Evolutionary conservation across 2,797 vertebrate genomes (phyloP).

Genomic region (Gallinago nigripennis): DNA sequence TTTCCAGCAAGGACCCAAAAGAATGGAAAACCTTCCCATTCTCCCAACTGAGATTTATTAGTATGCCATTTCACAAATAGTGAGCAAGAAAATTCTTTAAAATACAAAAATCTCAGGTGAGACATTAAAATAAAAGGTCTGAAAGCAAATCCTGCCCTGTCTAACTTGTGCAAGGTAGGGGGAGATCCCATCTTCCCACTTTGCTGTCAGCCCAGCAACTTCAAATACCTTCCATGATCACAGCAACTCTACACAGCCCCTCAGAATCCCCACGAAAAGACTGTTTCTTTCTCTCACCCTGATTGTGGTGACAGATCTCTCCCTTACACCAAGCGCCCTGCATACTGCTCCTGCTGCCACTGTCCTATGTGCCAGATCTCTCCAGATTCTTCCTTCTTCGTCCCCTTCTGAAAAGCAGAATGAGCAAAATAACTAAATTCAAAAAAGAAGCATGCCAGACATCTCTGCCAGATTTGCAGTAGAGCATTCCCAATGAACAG

Average conservation of each 20-base stretch:
- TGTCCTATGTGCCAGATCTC: fast-evolving
- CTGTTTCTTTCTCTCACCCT: not conserved
- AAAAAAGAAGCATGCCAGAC: not conserved
- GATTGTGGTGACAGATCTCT: fast-evolving
- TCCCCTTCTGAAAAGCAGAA: not conserved
- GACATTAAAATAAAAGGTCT: not conserved
- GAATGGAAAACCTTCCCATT: not conserved
- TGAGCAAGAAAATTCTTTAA: not conserved
- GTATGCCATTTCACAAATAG: not conserved
- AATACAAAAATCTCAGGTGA: not conserved
- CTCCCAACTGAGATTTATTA: not conserved
- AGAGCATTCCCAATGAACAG: not conserved
- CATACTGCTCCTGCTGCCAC: not conserved
- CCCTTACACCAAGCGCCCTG: fast-evolving
- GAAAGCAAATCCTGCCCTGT: not conserved
- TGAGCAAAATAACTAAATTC: not conserved
- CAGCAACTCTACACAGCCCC: not conserved
- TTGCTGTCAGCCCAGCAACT: not conserved
- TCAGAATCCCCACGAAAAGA: not conserved
- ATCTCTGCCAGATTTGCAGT: not conserved
- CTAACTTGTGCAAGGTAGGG: fast-evolving
- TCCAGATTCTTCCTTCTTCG: not conserved
- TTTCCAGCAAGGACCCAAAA: not conserved
- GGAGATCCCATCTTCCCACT: not conserved
- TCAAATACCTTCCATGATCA: not conserved